Base-by-base conservation (phyloP, 2,888 invertebrate species). In the Ophioninae sp. region DNA sequence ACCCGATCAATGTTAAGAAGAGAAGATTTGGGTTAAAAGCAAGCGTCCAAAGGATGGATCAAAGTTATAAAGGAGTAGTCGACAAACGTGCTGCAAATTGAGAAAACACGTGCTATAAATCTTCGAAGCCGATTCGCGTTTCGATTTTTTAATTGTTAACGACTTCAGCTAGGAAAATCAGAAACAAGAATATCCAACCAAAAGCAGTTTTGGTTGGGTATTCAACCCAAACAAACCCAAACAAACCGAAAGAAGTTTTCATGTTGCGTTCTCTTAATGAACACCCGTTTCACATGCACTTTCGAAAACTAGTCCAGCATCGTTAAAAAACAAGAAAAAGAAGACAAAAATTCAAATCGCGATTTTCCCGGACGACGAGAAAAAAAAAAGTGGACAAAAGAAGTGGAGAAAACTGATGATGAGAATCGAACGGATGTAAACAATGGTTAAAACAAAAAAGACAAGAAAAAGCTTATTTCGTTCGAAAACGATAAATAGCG, bases 81-180 rank as follows among this genome's bases (percentile, higher is more conserved):
- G 63, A 65, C 59, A 75, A 74, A n/a, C 74, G 37, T 80, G 69
- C 80, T 17, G 51, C 0, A 51, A 51, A 51, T 17, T 51, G 13
- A 51, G 17, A 51, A 17, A 51, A 13, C 17, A 17, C 17, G 51
- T 51, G 51, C 51, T 13, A 17, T 30, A 51, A 10, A 10, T 51
- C 51, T 51, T 5, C 51, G 17, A 3, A 51, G 51, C 5, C 17
- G n/a, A 51, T 51, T 51, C 3, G 17, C 17, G 51, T 51, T 6
- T 6, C 13, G 13, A 51, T 13, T 51, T 51, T 51, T 17, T 51
- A 2, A 17, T 13, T 17, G 3, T 6, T 6, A 13, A 1, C 0
- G 41, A 41, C 17, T 17, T 51, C 51, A 51, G 30, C 30, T 51
- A 17, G 2, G 13, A 51, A 51, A 51, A 17, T 51, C 17, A 44